Evolutionary conservation across 2,888 invertebrate species (phyloP), one percentile per base, ranked within the genome.

Genomic region (Drosophila aldrichi): DNA sequence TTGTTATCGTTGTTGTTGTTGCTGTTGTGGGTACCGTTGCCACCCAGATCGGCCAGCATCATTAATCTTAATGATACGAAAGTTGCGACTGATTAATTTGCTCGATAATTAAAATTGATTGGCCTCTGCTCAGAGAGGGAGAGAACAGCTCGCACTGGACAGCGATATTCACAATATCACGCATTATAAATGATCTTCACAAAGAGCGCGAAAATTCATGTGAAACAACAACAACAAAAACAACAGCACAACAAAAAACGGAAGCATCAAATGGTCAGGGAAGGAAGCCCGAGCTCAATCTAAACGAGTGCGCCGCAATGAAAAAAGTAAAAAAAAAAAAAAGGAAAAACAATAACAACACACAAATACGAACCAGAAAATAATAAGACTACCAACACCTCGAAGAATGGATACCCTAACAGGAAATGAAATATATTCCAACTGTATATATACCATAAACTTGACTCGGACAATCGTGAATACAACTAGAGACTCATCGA

Each of bases 61-160:
- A 87, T 87, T 90, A 87, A 87, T 87, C 86, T 87, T 87, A 90
- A 87, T 87, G 90, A 87, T 87, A 87, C 82, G 84, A 89, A 79
- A 89, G 75, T 81, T 81, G 89, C 77, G 88, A 84, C 86, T 83
- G 90, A 86, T 86, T 86, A 86, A 86, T 87, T 87, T 87, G 86
- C 81, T 68, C 82, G 87, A 87, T 90, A 87, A 87, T 87, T 90
- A 90, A 90, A 87, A 87, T 87, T 90, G 90, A 87, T 89, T 79
- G 72, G 70, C 74, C 73, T 63, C 73, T 58, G 72, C 66, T 29
- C 73, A 68, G 60, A 29, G 70, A 63, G 41, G 68, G 77, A 77
- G 67, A 81, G 77, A 76, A 71, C 61, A 60, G 70, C 48, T 55
- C 46, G 48, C 46, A 65, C 64, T 70, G 64, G 58, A 69, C 79